Base-by-base conservation (phyloP, 1,140 invertebrate genomes). In the Solenopsis invicta region DNA sequence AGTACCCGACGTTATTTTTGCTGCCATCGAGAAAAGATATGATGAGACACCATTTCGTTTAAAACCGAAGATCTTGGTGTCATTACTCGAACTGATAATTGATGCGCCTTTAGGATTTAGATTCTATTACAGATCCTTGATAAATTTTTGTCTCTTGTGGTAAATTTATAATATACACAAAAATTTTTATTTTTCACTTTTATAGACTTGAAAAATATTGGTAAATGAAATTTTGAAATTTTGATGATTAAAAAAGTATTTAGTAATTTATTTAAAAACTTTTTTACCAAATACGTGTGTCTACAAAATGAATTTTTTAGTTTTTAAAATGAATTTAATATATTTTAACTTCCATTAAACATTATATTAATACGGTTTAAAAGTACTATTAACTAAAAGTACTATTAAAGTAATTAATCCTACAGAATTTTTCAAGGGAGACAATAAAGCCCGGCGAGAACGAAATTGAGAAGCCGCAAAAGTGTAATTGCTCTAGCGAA, bases 401-500 rank as follows among this genome's bases (percentile, higher is more conserved):
- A 8, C 34, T 37, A 59, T 64, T 56, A 52, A 45, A 45, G 21
- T 45, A 56, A 71, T 69, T 71, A 81, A 81, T 71, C 21, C 54
- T 4, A 18, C 9, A 24, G 41, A 50, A 66, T 54, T 81, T 81
- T 72, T 61, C 1, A 13, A 18, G 18, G 24, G 18, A 18, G 12
- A 34, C 21, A 16, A 67, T 48, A 69, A 61, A 71, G 24, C 4
- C 9, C 18, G 13, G 54, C 0, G 9, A 5, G 48, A 1, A 48
- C 10, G 18, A 62, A 75, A 84, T 82, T 61, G 80, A 74, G 54
- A 84, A 84, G 41, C 80, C 69, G 41, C 56, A 45, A 29, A 74
- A 84, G 50, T 75, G 69, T 75, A 75, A 84, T 84, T 75, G 80
- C 41, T 75, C 24, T n/a, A 13, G 29, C 52, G 29, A 84, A 84